Conservation (phyloP, 1,140 invertebrate species). For the Sitodiplosis mosellana region DNA sequence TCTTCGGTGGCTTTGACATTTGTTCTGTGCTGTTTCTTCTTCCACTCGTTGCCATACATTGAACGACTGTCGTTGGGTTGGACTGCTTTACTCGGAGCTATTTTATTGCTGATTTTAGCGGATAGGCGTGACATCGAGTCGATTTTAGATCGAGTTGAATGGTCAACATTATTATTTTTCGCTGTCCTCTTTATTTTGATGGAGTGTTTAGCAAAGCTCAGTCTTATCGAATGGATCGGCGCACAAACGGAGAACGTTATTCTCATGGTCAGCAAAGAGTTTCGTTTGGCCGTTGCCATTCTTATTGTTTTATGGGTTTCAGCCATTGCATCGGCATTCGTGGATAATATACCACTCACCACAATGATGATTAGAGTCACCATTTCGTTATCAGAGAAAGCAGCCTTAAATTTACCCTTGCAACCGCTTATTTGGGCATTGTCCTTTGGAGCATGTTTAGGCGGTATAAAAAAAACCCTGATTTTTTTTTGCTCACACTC, state of each 20-base stretch:
- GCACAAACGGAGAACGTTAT: slow-evolving; percentile 45
- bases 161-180: slow-evolving; percentile 79
- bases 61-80: slow-evolving; percentile 57
- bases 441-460: slow-evolving; percentile 59
- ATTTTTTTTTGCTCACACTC: neutral
- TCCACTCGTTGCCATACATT: slow-evolving; percentile 57
- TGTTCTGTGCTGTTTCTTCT: slow-evolving; percentile 63
- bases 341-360: slow-evolving; percentile 67
- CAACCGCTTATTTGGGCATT: slow-evolving; percentile 55
- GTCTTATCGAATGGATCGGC: slow-evolving; percentile 54
- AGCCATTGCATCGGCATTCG: slow-evolving; percentile 55
- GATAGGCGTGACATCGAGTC: slow-evolving; percentile 64
- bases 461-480: slow-evolving; percentile 32
- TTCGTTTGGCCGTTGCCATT: slow-evolving; percentile 46
- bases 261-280: slow-evolving; percentile 36
- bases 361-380: slow-evolving; percentile 69
- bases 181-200: slow-evolving; percentile 75
- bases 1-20: slow-evolving; percentile 45
- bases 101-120: slow-evolving; percentile 54
- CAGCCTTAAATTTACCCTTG: slow-evolving; percentile 39
- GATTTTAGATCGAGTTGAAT: slow-evolving; percentile 65
- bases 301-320: slow-evolving; percentile 29
- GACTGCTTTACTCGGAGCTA: slow-evolving; percentile 63
- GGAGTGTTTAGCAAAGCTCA: slow-evolving; percentile 58
- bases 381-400: slow-evolving; percentile 38